These are phyloP conservation scores for Pocillopora meandrina DNA, from an alignment of 92 coral and sea anemone species.

Conservation along the genomic window DNA sequence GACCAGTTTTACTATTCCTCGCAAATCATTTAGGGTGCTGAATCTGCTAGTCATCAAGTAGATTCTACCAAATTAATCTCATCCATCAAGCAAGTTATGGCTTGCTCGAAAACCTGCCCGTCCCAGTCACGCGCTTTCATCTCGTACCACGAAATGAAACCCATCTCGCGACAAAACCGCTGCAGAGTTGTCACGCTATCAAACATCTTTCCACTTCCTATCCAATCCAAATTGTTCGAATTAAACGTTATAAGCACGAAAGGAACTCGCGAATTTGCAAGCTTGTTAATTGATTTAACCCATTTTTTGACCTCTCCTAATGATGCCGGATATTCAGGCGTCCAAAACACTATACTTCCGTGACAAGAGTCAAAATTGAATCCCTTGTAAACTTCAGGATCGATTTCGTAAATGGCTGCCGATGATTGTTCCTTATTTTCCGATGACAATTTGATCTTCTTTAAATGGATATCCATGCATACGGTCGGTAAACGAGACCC, in stretches of 20 bases:
- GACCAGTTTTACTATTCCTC: too few species aligned
- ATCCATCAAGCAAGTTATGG: background rate
- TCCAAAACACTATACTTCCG: slow-evolving; percentile 13
- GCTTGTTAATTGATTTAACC: background rate
- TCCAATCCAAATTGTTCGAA: slow-evolving; percentile 7
- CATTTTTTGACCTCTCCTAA: slow-evolving; percentile 11
- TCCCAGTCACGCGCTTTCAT: slow-evolving; percentile 14
- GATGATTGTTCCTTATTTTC: background rate
- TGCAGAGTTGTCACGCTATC: slow-evolving; percentile 4
- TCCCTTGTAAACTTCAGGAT: slow-evolving; percentile 21
- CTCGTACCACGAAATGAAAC: slow-evolving; percentile 11
- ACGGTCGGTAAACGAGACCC: background rate
- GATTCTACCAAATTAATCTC: background rate
- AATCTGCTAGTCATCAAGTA: too few species aligned
- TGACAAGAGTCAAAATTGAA: slow-evolving; percentile 12
- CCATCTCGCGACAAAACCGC: slow-evolving; percentile 13
- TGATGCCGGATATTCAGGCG: background rate
- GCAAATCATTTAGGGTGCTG: too few species aligned
- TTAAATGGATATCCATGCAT: slow-evolving; percentile 22
- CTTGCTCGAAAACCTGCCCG: slow-evolving; percentile 10
- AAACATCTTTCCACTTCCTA: slow-evolving; percentile 13
- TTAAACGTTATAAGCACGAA: slow-evolving; percentile 16
- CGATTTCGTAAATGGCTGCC: background rate
- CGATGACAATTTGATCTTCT: background rate
- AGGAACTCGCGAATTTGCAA: slow-evolving; percentile 21